Conservation (phyloP, 2,888 invertebrate species). For the Lithophane ornitopus region DNA sequence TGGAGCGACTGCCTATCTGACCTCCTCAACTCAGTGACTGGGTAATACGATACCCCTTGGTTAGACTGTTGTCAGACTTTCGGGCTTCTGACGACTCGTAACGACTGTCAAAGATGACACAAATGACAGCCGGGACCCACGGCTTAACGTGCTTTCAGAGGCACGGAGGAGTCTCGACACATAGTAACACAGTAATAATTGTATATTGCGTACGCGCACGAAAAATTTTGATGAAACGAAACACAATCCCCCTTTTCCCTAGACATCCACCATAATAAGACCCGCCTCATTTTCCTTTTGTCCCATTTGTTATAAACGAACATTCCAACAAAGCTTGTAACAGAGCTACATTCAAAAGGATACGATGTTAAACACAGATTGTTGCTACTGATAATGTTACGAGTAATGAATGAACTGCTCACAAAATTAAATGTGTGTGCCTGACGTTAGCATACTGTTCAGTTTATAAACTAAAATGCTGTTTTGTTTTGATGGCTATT, state of each 20-base stretch:
- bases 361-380: conserved; percentile 33
- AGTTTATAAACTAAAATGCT: conserved; percentile 25
- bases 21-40: no score
- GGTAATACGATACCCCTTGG: no score
- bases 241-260: neutral
- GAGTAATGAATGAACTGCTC: conserved; percentile 48
- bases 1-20: no score
- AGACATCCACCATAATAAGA: neutral
- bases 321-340: conserved; percentile 39
- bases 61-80: no score
- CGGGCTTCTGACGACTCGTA: no score
- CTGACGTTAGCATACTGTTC: conserved; percentile 21
- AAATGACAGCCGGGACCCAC: no score
- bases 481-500: conserved; percentile 5
- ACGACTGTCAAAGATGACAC: no score
- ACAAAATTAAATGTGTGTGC: conserved; percentile 26
- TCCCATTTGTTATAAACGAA: conserved; percentile 25
- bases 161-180: no score
- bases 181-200: neutral
- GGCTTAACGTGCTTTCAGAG: no score
- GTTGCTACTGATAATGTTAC: conserved; percentile 41
- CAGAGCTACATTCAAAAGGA: conserved; percentile 46
- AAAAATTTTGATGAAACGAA: neutral
- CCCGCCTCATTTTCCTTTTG: neutral
- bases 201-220: neutral